phyloP scores from a whole-genome alignment of 2,797 vertebrate species.

The Toxotes lorentzi region DNA sequence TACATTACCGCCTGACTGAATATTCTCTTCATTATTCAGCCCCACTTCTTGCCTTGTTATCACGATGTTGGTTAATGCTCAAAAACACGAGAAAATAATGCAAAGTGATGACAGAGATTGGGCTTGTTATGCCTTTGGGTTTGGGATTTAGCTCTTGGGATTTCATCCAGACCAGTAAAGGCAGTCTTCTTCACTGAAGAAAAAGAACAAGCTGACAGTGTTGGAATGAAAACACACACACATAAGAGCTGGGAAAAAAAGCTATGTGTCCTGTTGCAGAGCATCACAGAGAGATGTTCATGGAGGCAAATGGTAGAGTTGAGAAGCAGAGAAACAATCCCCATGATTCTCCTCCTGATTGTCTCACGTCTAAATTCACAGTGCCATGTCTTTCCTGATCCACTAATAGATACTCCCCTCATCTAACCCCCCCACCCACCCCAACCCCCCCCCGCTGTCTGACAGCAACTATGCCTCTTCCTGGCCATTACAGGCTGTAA shows the following conservation, averaged over 20 bases:
- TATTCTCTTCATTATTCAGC: conserved; percentile 39
- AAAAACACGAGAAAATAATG: conserved; percentile 51
- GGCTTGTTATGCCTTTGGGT: conserved; percentile 47
- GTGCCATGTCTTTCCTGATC: conserved; percentile 61
- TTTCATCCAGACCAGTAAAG: conserved; percentile 48
- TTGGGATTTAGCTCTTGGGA: conserved; percentile 52
- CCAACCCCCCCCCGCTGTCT: conserved; percentile 41
- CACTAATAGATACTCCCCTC: conserved; percentile 74
- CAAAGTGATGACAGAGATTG: conserved; percentile 43
- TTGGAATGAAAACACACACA: conserved; percentile 26
- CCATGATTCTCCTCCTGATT: conserved; percentile 69
- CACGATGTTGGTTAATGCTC: conserved; percentile 23
- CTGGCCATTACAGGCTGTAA: conserved; percentile 75
- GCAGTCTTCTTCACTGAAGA: conserved; percentile 20
- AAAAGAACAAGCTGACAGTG: conserved; percentile 15
- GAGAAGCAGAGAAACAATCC: conserved; percentile 64
- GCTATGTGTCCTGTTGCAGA: conserved; percentile 10
- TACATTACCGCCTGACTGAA: conserved; percentile 53
- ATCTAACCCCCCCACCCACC: conserved; percentile 53
- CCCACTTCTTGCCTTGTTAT: conserved; percentile 46
- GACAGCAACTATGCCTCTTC: conserved; percentile 75
- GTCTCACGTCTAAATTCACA: conserved; percentile 64
- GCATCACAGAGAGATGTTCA: conserved; percentile 11
- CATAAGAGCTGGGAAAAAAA: conserved; percentile 35
- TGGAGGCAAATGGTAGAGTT: conserved; percentile 27